These are phyloP conservation scores for Stegodyphus mimosarum DNA, from an alignment of 1,140 invertebrate genomes.

Conservation along the genomic window DNA sequence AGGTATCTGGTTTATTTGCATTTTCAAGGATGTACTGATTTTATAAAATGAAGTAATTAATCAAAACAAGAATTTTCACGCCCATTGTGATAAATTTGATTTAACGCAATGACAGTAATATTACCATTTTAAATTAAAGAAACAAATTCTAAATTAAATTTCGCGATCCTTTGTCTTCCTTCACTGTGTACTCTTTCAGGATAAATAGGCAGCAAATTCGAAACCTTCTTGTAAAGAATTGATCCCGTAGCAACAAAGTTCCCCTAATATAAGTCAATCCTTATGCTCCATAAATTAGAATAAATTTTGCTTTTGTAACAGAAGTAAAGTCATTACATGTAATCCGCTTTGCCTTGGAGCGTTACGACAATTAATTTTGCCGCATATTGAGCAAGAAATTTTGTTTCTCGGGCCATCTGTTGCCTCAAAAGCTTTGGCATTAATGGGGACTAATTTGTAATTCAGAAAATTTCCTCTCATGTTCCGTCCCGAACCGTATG, in stretches of 20 bases:
- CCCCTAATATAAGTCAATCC: conserved; percentile 20
- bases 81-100: no score
- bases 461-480: conserved; percentile 29
- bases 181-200: no score
- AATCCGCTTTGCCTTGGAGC: conserved; percentile 14
- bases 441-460: conserved; percentile 55
- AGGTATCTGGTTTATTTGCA: no score
- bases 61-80: no score
- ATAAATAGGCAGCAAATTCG: no score
- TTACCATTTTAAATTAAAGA: no score
- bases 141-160: background rate
- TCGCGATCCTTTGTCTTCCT: background rate
- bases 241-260: conserved; percentile 3
- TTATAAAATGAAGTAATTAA: no score
- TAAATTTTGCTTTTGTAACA: conserved; percentile 46
- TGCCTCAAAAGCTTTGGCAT: conserved; percentile 27
- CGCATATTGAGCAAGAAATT: conserved; percentile 49
- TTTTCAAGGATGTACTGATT: no score
- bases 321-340: conserved; percentile 33
- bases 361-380: conserved; percentile 48
- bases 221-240: background rate
- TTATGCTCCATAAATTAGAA: conserved; percentile 43
- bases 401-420: conserved; percentile 41
- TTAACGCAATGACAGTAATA: no score
- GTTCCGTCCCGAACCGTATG: conserved; percentile 9